Conservation (phyloP, 2,888 invertebrate genomes). For the Metopia argyrocephala region DNA sequence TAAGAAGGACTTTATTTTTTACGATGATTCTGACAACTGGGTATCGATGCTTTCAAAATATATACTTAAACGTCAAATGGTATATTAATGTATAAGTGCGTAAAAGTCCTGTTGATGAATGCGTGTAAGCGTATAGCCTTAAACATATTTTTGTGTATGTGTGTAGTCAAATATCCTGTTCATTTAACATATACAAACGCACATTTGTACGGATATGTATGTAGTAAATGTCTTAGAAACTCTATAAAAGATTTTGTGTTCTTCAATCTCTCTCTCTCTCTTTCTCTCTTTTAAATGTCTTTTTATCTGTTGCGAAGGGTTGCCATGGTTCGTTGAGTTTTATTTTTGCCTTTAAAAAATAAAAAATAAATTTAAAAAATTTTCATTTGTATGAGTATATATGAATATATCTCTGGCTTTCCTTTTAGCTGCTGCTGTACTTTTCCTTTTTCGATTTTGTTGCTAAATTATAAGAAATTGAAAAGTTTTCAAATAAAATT, state of each 20-base stretch:
- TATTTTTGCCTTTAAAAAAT: background rate
- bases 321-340: conserved; percentile 42
- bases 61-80: too few species aligned
- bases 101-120: too few species aligned
- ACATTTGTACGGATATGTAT: background rate
- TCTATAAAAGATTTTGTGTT: too few species aligned
- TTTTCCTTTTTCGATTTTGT: background rate
- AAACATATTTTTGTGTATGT: background rate
- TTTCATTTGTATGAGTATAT: background rate
- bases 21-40: too few species aligned
- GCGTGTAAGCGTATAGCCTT: too few species aligned
- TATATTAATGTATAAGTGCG: too few species aligned
- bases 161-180: background rate
- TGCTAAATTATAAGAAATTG: conserved; percentile 37
- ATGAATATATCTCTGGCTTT: background rate
- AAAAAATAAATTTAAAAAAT: background rate
- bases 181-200: background rate
- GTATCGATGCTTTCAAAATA: background rate
- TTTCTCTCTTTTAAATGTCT: background rate
- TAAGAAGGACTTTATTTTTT: too few species aligned
- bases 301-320: background rate
- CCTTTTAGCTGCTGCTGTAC: background rate
- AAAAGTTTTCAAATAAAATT: conserved; percentile 62
- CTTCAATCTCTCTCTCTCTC: background rate
- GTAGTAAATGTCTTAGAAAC: background rate